Evolutionary conservation across 1,140 invertebrate genomes (phyloP), one percentile per base, ranked within the genome.

Genomic region (Magallana ariakensis): DNA sequence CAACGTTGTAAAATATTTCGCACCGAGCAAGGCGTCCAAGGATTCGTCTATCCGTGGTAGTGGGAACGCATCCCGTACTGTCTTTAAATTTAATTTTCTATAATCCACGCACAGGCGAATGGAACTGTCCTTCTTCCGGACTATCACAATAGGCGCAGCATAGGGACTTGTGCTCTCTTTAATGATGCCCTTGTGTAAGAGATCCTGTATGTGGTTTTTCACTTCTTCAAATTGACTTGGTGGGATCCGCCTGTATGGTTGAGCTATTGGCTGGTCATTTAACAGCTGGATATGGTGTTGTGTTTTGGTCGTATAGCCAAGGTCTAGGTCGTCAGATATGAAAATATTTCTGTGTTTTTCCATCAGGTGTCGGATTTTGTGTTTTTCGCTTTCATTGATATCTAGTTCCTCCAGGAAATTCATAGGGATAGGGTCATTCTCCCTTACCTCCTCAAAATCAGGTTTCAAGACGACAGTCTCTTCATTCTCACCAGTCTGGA

Each of bases 1-100:
- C 2, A 90, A 54, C 13, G 33, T 60, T 0, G 92, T 92, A 85
- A 95, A 96, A 46, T 94, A 83, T 85, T 87, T 75, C 1, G 84
- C 16, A 10, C 80, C 70, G 11, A 46, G 6, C 54, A 87, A 19
- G 33, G 80, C 86, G 13, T 92, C 85, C 5, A 96, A 80, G 8
- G 90, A 89, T 19, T 95, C 95, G 15, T 95, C 93, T 33, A 96
- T 95, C 0, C 90, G 83, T 0, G 95, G 95, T 0, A 96, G 87
- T 91, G 96, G 96, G 89, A 95, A 96, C 75, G 89, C 92, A 90
- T 96, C 95, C 54, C 90, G 86, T 0, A 93, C 91, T 0, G 93
- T 95, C 0, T 86, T 90, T 85, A n/a, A n/a, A n/a, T n/a, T n/a
- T n/a, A n/a, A n/a, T n/a, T n/a, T n/a, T n/a, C n/a, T n/a, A n/a